Percentiles rank a stretch among this genome's conserved stretches.
Conservation (phyloP, 2,888 invertebrate genomes). For the Spatulosminthurus flaviceps region DNA sequence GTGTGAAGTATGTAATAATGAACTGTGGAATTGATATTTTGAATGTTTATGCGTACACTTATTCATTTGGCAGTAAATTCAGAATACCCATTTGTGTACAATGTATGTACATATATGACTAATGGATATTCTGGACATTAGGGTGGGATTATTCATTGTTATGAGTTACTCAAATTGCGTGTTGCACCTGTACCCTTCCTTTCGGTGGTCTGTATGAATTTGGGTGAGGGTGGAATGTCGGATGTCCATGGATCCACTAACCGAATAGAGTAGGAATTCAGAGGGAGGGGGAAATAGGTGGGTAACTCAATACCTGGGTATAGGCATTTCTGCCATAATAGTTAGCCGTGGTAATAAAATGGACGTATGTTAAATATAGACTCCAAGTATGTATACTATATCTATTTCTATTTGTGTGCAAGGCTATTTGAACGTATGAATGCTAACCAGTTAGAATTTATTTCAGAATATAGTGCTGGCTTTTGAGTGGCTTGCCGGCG, state of each 20-base stretch:
- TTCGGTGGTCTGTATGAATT: constrained; percentile 10
- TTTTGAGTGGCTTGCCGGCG: no score
- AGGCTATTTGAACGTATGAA: no score
- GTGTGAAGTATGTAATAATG: constrained; percentile 25
- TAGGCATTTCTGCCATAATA: no score
- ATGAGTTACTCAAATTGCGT: constrained; percentile 21
- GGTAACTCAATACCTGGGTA: neutral
- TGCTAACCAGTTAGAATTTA: no score
- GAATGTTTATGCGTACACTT: neutral
- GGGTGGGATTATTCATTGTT: neutral
- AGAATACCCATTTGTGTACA: no score
- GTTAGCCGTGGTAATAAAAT: no score
- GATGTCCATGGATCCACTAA: constrained; percentile 10
- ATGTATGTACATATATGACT: neutral
- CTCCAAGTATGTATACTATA: no score
- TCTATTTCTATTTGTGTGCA: no score
- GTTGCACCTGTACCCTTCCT: constrained; percentile 39
- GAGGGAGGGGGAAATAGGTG: neutral
- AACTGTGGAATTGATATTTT: constrained; percentile 6
- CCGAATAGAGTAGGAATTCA: neutral
- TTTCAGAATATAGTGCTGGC: no score
- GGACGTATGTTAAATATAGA: no score
- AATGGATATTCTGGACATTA: neutral
- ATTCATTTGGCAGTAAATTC: no score
- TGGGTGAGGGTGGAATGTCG: neutral